Conservation (phyloP, 2,888 invertebrate genomes). For the Platycnemis pennipes region DNA sequence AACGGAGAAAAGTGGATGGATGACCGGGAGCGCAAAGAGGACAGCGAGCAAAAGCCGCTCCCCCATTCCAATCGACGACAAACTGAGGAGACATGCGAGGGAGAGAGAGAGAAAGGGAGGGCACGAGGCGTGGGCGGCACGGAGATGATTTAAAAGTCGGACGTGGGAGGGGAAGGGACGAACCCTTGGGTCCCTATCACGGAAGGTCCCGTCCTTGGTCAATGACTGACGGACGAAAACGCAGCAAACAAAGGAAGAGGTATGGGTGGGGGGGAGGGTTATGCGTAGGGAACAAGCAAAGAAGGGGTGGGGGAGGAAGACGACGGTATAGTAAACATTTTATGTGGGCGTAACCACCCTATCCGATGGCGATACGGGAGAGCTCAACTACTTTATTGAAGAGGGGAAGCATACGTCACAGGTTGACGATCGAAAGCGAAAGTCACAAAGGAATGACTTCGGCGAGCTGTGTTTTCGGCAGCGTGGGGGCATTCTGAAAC, state of each 20-base stretch:
- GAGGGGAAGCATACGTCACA: neutral
- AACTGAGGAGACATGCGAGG: neutral
- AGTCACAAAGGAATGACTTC: conserved; percentile 19
- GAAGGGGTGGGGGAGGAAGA: neutral
- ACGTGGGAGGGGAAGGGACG: neutral
- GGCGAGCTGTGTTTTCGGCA: neutral
- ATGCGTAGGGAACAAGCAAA: neutral
- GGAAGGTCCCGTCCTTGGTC: conserved; percentile 52
- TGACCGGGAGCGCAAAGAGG: neutral
- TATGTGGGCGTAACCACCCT: conserved; percentile 45
- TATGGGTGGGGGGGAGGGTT: neutral
- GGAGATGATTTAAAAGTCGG: neutral
- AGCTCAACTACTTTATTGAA: conserved; percentile 47
- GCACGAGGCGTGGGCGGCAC: neutral
- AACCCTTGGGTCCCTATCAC: conserved; percentile 3
- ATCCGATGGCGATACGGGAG: conserved; percentile 46
- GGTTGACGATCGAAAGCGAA: conserved; percentile 49
- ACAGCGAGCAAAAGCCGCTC: neutral
- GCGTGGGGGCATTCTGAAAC: neutral
- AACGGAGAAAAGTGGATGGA: neutral
- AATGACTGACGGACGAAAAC: conserved; percentile 37
- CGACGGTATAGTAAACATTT: conserved; percentile 50
- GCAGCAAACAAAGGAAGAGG: conserved; percentile 14
- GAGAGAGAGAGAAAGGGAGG: neutral
- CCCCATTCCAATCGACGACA: neutral